Conservation (phyloP, 1,140 invertebrate genomes). For the Sinella curviseta region DNA sequence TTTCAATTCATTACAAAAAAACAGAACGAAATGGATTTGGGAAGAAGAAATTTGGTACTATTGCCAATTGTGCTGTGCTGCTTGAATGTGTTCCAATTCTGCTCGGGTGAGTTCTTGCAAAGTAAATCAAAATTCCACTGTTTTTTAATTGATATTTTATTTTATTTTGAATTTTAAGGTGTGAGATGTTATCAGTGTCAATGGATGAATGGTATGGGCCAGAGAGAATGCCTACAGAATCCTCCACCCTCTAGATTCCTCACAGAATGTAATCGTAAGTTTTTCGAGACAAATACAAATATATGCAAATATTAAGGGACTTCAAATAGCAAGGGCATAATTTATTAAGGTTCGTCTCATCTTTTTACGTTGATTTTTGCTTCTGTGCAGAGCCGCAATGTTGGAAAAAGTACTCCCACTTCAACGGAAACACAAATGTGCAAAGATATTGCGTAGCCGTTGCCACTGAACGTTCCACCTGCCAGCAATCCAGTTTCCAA, state of each 20-base stretch:
- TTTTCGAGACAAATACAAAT: neutral
- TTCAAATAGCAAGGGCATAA: neutral
- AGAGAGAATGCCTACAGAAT: neutral
- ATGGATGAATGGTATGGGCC: neutral
- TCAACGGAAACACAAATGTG: neutral
- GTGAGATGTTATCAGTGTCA: neutral
- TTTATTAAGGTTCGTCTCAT: neutral
- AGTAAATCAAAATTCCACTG: neutral
- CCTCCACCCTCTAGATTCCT: neutral
- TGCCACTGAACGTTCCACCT: neutral
- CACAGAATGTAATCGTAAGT: conserved; percentile 1
- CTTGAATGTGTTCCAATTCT: conserved; percentile 14
- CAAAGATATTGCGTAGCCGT: neutral
- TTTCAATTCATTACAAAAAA: neutral
- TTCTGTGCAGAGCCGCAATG: conserved; percentile 1
- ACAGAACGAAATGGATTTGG: neutral
- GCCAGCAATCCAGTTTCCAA: neutral
- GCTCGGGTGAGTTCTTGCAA: neutral
- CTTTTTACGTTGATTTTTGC: neutral
- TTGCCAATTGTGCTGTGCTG: neutral
- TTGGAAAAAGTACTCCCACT: neutral
- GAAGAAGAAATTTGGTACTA: neutral
- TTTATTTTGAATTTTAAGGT: neutral
- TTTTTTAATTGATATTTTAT: neutral
- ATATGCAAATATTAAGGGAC: neutral